phyloP scores from a whole-genome alignment of 2,113 vertebrate species.

The Nanger granti region DNA sequence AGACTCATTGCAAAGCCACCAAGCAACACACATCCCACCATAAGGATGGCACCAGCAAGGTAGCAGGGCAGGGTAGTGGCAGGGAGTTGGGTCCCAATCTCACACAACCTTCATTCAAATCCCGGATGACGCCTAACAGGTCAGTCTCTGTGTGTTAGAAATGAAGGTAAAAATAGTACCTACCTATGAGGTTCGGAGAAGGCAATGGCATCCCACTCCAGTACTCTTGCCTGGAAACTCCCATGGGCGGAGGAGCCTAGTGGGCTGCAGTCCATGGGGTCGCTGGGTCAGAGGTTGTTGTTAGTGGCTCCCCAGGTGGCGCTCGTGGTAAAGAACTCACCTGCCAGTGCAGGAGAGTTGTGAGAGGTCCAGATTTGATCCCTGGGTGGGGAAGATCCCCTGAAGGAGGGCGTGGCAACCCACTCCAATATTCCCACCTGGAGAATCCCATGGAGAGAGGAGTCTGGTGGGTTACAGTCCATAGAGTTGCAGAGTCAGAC shows the following conservation, averaged over 20 bases:
- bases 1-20: background rate
- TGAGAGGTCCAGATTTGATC: background rate
- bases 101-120: background rate
- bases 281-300: background rate
- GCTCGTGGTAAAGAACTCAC: background rate
- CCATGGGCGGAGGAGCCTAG: no score
- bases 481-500: background rate
- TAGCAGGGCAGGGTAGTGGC: rapidly evolving
- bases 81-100: background rate
- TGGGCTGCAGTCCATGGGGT: no score
- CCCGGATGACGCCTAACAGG: background rate
- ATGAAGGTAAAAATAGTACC: background rate
- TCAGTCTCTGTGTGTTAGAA: background rate
- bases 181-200: background rate
- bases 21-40: background rate
- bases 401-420: background rate
- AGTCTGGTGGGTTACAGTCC: background rate
- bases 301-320: background rate
- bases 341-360: background rate
- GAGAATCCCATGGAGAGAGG: background rate
- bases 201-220: no score
- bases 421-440: background rate
- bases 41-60: background rate
- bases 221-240: no score
- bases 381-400: background rate